Conservation (phyloP, 2,113 vertebrate species). For the Neolamprologus modestus region DNA sequence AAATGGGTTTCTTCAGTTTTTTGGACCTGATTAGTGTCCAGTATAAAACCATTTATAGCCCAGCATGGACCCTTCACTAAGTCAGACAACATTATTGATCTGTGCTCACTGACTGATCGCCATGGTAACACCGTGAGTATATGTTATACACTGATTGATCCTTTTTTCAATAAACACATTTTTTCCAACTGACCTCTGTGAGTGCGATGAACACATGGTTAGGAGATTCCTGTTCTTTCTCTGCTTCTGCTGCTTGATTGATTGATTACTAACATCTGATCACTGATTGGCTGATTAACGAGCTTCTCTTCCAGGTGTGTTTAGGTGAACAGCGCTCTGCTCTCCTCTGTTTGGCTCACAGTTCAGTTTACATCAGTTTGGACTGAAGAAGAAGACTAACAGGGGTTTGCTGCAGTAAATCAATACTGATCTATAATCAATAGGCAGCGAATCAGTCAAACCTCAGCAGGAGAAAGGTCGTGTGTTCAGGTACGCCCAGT, state of each 20-base stretch:
- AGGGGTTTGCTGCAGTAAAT: background rate
- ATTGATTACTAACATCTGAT: background rate
- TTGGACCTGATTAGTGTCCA: background rate
- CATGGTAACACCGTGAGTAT: background rate
- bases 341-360: background rate
- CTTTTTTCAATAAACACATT: background rate
- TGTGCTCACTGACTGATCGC: background rate
- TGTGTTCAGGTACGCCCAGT: background rate
- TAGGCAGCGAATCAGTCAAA: background rate
- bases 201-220: background rate
- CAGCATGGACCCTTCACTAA: background rate
- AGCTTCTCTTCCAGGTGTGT: constrained; percentile 29
- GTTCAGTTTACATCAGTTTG: background rate
- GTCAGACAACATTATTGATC: background rate
- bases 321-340: background rate
- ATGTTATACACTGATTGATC: background rate
- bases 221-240: background rate
- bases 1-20: background rate
- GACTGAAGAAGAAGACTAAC: background rate
- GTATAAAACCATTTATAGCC: background rate
- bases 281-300: background rate
- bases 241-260: background rate
- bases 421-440: background rate
- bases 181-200: background rate
- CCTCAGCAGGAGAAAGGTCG: background rate